A percentile compares a stretch with the other conserved stretches of the same genome.
These are phyloP conservation scores for Eumacrocentrus americanus DNA, from an alignment of 2,888 invertebrate species.

Conservation along the genomic window DNA sequence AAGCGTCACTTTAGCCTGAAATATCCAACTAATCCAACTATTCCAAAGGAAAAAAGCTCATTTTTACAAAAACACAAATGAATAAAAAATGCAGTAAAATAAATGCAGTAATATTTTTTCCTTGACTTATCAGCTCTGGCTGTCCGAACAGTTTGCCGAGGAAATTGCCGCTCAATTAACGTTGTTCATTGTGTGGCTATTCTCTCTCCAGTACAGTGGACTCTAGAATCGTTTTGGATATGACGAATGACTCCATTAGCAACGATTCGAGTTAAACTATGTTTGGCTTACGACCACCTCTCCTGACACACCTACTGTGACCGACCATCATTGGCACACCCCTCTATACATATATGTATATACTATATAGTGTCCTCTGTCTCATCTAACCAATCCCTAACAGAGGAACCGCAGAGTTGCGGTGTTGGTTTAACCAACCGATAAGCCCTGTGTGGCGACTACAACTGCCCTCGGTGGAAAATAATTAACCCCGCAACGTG, in stretches of 20 bases:
- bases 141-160: slow-evolving; percentile 4
- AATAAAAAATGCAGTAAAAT: no score
- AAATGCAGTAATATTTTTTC: no score
- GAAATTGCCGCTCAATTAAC: slow-evolving; percentile 20
- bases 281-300: slow-evolving; percentile 42
- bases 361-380: slow-evolving; percentile 20
- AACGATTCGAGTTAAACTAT: slow-evolving; percentile 44
- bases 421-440: slow-evolving; percentile 45
- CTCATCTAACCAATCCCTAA: slow-evolving; percentile 30
- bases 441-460: slow-evolving; percentile 36
- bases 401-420: slow-evolving; percentile 44
- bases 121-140: not conserved
- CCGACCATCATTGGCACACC: slow-evolving; percentile 16
- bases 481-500: slow-evolving; percentile 26
- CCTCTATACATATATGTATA: not conserved
- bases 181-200: slow-evolving; percentile 12
- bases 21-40: no score
- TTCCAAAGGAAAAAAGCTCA: no score
- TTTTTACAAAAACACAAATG: no score
- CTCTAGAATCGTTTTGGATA: slow-evolving; percentile 27
- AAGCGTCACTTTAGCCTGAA: no score
- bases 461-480: slow-evolving; percentile 28
- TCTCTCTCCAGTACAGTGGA: not conserved
- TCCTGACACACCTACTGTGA: slow-evolving; percentile 26
- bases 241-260: slow-evolving; percentile 47